These are phyloP conservation scores for Formicarius rufipectus DNA, from an alignment of 2,113 vertebrate species.

Conservation along the genomic window DNA sequence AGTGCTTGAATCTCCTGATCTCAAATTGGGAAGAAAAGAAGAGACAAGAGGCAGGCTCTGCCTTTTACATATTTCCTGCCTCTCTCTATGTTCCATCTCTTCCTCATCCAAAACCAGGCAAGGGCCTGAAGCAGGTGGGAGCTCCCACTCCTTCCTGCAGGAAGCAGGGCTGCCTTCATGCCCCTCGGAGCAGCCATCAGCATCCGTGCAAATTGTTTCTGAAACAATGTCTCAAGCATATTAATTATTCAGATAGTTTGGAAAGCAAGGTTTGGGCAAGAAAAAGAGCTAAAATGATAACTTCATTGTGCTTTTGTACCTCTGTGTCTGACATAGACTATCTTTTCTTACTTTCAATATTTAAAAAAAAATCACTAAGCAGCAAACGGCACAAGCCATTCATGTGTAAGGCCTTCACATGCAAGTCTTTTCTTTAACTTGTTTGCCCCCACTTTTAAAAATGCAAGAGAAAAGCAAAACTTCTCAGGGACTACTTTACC, in stretches of 20 bases:
- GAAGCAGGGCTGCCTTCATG: background rate
- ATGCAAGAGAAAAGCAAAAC: constrained; percentile 21
- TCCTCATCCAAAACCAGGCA: background rate
- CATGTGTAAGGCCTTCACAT: background rate
- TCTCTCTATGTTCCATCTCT: background rate
- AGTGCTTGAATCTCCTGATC: background rate
- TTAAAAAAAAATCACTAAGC: background rate
- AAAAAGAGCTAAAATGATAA: constrained; percentile 19
- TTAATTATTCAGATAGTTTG: constrained; percentile 44
- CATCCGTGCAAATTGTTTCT: constrained; percentile 49
- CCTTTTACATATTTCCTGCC: background rate
- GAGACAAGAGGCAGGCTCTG: background rate
- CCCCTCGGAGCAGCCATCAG: background rate
- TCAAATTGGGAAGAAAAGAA: background rate
- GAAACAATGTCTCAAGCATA: constrained; percentile 55
- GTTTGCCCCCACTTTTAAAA: background rate
- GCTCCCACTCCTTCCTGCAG: background rate
- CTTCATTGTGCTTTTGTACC: background rate
- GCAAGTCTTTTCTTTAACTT: background rate
- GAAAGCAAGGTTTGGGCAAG: constrained; percentile 31
- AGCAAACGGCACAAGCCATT: background rate
- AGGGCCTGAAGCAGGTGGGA: background rate
- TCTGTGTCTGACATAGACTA: constrained; percentile 29
- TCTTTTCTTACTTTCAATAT: constrained; percentile 13
- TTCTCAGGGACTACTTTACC: constrained; percentile 11